Evolutionary conservation across 2,113 vertebrate genomes (phyloP).

Genomic region (Shinisaurus crocodilurus): DNA sequence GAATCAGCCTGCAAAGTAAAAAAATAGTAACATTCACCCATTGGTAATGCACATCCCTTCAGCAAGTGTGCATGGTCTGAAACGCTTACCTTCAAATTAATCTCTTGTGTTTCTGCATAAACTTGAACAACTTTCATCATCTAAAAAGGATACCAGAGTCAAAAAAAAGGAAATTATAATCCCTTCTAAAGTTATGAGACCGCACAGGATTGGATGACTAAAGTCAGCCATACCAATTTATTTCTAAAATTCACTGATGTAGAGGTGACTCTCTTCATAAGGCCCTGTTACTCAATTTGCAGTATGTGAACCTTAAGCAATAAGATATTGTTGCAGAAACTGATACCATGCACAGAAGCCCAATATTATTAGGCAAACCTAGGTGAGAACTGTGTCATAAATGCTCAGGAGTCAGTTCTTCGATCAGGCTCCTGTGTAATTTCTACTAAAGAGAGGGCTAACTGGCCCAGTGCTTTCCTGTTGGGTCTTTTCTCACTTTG

Average conservation of each 20-base stretch:
- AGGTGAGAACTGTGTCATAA: rapidly evolving
- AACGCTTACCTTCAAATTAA: conserved; percentile 99
- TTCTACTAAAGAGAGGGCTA: neutral
- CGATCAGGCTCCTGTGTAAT: neutral
- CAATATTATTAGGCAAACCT: neutral
- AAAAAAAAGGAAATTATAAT: conserved; percentile 92
- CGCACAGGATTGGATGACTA: conserved; percentile 78
- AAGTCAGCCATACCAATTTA: conserved; percentile 78
- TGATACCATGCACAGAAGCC: conserved; percentile 35
- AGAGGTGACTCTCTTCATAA: conserved; percentile 70
- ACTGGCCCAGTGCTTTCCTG: neutral
- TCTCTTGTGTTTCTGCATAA: conserved; percentile 99
- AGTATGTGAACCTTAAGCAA: conserved; percentile 56
- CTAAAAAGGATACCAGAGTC: conserved; percentile 99
- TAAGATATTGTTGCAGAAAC: conserved; percentile 28
- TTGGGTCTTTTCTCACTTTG: neutral
- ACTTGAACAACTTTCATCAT: conserved; percentile 99
- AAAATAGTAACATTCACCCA: conserved; percentile 81
- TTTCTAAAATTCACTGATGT: conserved; percentile 66
- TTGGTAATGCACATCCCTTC: conserved; percentile 87
- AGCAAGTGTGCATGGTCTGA: conserved; percentile 88
- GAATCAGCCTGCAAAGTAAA: conserved; percentile 90
- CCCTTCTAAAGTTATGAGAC: conserved; percentile 82
- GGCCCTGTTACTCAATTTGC: conserved; percentile 45
- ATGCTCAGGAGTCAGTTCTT: neutral